Evolutionary conservation across 2,113 vertebrate genomes (phyloP).

Genomic region (Eolophus roseicapilla): DNA sequence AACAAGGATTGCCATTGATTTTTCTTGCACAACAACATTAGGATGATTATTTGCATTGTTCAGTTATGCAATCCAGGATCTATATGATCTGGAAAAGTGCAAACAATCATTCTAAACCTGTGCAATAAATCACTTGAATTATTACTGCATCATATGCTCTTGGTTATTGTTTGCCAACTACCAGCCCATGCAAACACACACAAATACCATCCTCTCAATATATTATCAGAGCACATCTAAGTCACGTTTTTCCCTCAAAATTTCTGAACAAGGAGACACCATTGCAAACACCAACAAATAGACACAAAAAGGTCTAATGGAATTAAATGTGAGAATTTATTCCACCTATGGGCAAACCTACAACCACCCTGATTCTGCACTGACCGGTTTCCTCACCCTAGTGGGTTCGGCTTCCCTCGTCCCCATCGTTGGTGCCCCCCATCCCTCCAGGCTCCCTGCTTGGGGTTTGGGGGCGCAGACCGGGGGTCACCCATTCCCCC

Average conservation of each 20-base stretch:
- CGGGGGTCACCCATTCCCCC: neutral
- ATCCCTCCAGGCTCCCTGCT: neutral
- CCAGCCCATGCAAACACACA: neutral
- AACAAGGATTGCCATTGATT: neutral
- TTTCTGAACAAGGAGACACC: neutral
- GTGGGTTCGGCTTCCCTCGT: neutral
- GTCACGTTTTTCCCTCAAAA: neutral
- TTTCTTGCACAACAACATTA: neutral
- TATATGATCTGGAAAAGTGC: neutral
- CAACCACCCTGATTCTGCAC: neutral
- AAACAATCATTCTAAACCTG: neutral
- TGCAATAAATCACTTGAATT: constrained; percentile 22
- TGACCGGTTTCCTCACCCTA: neutral
- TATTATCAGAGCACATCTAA: neutral
- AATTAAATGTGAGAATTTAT: neutral
- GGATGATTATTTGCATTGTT: neutral
- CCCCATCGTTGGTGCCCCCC: too few species aligned
- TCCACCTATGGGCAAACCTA: neutral
- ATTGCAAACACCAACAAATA: neutral
- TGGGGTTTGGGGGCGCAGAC: neutral
- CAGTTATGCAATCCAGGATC: neutral
- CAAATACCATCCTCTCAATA: neutral
- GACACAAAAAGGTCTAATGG: neutral
- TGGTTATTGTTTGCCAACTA: constrained; percentile 26
- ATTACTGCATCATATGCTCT: constrained; percentile 38